Base-by-base conservation (phyloP, 1,140 invertebrate species). In the Helicoverpa zea region DNA sequence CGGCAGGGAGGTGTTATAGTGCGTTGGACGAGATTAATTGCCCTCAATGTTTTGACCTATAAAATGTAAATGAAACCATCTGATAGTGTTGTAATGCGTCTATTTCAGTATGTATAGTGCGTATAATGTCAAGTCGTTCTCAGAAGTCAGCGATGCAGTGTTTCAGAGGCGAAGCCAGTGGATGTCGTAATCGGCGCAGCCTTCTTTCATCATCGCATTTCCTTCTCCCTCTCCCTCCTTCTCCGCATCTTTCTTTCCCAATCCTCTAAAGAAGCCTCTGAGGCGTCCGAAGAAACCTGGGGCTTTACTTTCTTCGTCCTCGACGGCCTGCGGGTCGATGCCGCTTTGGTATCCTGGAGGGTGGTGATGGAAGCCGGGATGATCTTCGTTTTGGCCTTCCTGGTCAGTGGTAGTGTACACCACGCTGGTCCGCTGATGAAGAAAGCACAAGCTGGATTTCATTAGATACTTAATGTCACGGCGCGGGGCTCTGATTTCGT, bases 361-460 rank as follows among this genome's bases (percentile, higher is more conserved):
- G 16, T 78, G 70, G 1, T 86, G 79, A 16, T 81, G 77, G 10
- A 81, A 76, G n/a, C 14, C 12, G 30, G 23, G 23, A 23, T 2
- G 43, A 0, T 72, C 29, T 14, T 59, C 14, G 11, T 82, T 72
- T 23, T 79, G 77, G 61, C 79, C 81, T 16, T 73, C 80, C 18
- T 84, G 83, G 12, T 75, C 81, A 14, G 85, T 88, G 29, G 68
- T 64, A 75, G 75, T 75, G 76, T 85, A 81, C 83, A 91, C 72
- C 61, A 90, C 84, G 81, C 87, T 89, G 76, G 76, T 90, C 88
- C 87, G 83, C 92, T 94, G 91, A 93, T 92, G 90, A 91, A 92
- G 79, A 94, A 94, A 94, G 91, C 85, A 93, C 90, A 94, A 88
- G 89, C 92, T 94, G 89, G 92, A 88, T 92, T 91, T 93, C 91